Conservation (phyloP, 1,140 invertebrate genomes). For the Drosophila sturtevanti region DNA sequence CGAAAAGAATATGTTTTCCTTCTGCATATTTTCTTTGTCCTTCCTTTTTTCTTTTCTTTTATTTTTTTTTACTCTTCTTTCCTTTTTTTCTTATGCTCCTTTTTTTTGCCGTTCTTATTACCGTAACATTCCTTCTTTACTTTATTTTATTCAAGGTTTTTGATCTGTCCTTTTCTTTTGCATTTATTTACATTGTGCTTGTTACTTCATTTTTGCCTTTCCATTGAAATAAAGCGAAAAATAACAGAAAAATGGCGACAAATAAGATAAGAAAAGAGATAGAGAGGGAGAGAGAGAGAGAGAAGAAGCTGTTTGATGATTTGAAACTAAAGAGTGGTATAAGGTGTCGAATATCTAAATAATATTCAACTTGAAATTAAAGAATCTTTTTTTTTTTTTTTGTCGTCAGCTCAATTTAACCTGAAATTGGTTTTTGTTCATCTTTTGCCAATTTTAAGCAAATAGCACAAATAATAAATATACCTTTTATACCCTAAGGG, state of each 20-base stretch:
- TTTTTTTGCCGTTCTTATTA: neutral
- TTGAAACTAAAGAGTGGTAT: neutral
- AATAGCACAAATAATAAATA: constrained; percentile 7
- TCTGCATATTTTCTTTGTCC: neutral
- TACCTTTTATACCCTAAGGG: constrained; percentile 1
- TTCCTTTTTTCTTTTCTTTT: neutral
- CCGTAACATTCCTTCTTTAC: neutral
- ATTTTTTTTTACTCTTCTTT: neutral
- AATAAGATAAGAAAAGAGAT: neutral
- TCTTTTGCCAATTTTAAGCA: constrained; percentile 19
- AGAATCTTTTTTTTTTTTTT: neutral
- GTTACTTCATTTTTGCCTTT: neutral
- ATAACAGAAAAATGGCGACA: neutral
- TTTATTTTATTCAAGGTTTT: constrained; percentile 3
- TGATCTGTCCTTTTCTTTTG: constrained; percentile 2
- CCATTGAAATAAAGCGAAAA: neutral
- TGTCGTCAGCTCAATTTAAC: neutral
- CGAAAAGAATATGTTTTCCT: neutral
- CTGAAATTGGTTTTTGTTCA: constrained; percentile 8
- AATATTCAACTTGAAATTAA: neutral
- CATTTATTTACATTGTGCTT: constrained; percentile 1
- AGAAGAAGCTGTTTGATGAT: neutral
- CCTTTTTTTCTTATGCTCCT: neutral
- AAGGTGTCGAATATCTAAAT: neutral
- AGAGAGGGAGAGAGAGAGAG: neutral